Evolutionary conservation across 2,797 vertebrate genomes (phyloP).

Genomic region (Prunella strophiata): DNA sequence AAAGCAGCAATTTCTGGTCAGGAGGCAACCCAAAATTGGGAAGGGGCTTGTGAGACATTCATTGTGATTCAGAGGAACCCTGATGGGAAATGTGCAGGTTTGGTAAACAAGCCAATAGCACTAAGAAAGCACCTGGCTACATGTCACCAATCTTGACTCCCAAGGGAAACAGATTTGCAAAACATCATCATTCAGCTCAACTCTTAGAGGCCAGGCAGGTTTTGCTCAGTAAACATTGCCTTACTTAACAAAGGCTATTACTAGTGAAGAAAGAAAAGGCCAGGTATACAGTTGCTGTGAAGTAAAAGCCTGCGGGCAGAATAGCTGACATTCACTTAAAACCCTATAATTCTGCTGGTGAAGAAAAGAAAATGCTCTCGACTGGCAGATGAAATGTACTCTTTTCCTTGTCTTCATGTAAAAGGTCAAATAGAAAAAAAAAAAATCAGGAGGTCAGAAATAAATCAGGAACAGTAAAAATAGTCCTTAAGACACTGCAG

Average conservation of each 20-base stretch:
- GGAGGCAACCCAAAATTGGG: not conserved
- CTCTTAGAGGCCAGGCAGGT: not conserved
- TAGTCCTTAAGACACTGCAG: slow-evolving; percentile 29
- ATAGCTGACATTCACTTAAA: not conserved
- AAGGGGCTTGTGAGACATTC: not conserved
- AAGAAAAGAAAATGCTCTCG: slow-evolving; percentile 44
- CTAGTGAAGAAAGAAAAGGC: not conserved
- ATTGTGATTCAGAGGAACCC: not conserved
- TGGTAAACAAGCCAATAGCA: not conserved
- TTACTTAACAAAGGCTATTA: not conserved
- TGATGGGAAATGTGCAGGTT: not conserved
- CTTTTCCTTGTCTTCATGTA: slow-evolving; percentile 33
- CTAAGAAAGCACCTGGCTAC: not conserved
- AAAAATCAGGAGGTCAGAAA: slow-evolving; percentile 27
- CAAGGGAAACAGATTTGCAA: not conserved
- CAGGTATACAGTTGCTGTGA: not conserved
- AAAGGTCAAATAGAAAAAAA: slow-evolving; percentile 42
- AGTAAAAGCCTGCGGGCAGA: slow-evolving; percentile 18
- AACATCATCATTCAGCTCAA: not conserved
- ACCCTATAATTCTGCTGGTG: not conserved
- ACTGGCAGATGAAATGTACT: not conserved
- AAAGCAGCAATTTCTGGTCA: not conserved
- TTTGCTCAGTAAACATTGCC: slow-evolving; percentile 39
- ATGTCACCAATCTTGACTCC: not conserved
- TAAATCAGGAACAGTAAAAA: slow-evolving; percentile 65